A percentile compares a stretch with the other conserved stretches of the same genome.
Conservation (phyloP, 2,888 invertebrate genomes). For the Coremacera marginata region DNA sequence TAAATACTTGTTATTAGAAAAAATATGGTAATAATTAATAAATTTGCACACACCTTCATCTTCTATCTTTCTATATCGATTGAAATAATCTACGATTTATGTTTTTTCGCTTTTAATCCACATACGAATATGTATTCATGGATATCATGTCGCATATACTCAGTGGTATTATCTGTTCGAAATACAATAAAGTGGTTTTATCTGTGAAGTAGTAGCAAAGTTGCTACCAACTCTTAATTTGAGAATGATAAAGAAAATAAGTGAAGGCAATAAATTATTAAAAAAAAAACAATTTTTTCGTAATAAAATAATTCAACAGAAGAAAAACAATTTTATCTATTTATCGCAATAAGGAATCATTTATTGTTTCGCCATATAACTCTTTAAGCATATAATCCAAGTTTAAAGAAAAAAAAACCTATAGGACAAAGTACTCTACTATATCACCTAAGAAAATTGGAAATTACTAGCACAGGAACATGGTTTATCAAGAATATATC, state of each 20-base stretch:
- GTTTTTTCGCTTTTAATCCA: no score
- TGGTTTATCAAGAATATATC: conserved; percentile 40
- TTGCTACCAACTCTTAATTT: conserved; percentile 58
- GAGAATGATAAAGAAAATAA: conserved; percentile 65
- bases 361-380: conserved; percentile 56
- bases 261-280: conserved; percentile 65
- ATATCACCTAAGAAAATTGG: background rate
- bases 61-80: no score
- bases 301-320: conserved; percentile 50
- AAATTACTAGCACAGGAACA: conserved; percentile 13
- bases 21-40: background rate
- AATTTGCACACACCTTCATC: background rate
- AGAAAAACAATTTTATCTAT: conserved; percentile 62
- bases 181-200: conserved; percentile 65
- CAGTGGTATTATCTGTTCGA: conserved; percentile 65
- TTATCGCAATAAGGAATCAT: conserved; percentile 64
- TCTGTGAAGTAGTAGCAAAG: conserved; percentile 67
- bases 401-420: background rate
- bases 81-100: no score
- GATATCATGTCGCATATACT: conserved; percentile 61
- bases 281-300: conserved; percentile 56
- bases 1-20: background rate
- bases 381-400: conserved; percentile 24
- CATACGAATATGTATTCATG: conserved; percentile 48
- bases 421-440: background rate